Percentiles rank a stretch among this genome's conserved stretches.
These are phyloP conservation scores for Caerostris extrusa DNA, from an alignment of 1,140 invertebrate genomes.

Conservation along the genomic window DNA sequence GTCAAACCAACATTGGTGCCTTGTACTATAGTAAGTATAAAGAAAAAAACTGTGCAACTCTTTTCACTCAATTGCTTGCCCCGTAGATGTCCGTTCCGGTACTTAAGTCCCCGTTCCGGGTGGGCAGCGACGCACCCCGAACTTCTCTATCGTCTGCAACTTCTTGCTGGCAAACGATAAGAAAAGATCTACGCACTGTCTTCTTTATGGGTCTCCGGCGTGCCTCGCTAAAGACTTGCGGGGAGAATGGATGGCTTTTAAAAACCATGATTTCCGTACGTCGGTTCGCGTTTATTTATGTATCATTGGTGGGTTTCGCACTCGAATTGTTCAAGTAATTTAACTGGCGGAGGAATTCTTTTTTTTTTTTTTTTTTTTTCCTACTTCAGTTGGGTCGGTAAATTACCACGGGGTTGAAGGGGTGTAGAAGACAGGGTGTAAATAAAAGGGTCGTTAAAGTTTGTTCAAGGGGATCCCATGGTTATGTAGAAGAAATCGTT, in stretches of 20 bases:
- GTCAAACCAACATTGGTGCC: too few species aligned
- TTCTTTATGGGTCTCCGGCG: slow-evolving; percentile 63
- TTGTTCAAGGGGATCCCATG: not conserved
- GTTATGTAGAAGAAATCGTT: not conserved
- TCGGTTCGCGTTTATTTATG: slow-evolving; percentile 67
- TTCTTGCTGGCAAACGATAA: slow-evolving; percentile 65
- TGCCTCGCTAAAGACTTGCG: slow-evolving; percentile 28
- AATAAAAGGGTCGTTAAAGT: slow-evolving; percentile 42
- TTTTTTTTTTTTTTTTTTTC: not conserved
- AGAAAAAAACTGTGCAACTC: not conserved
- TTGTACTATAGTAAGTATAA: too few species aligned
- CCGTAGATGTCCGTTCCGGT: slow-evolving; percentile 63
- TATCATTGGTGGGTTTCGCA: slow-evolving; percentile 50
- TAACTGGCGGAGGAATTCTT: not conserved
- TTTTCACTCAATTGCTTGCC: slow-evolving; percentile 66
- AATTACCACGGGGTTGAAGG: slow-evolving; percentile 21
- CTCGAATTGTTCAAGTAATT: slow-evolving; percentile 72
- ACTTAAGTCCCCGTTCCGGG: slow-evolving; percentile 55
- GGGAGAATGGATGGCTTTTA: slow-evolving; percentile 66
- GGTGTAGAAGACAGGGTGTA: slow-evolving; percentile 19
- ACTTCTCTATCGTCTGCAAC: slow-evolving; percentile 39
- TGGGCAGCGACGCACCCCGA: not conserved
- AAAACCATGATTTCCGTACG: slow-evolving; percentile 69
- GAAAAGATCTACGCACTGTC: slow-evolving; percentile 73
- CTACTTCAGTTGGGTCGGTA: slow-evolving; percentile 15